Conservation (phyloP, 1,140 invertebrate species). For the Colletes latitarsis region DNA sequence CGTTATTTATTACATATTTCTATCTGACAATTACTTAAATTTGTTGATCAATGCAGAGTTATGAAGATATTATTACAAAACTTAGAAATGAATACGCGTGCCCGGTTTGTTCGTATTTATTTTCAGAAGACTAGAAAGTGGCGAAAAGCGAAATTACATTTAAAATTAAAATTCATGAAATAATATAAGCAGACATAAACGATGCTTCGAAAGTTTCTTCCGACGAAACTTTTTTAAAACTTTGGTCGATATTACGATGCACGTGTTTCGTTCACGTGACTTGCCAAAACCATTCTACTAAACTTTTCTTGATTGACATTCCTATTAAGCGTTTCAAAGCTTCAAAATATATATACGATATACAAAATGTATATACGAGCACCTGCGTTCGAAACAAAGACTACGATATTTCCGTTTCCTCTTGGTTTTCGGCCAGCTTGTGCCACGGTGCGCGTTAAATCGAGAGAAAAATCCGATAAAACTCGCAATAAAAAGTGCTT, state of each 20-base stretch:
- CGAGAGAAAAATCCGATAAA: conserved; percentile 28
- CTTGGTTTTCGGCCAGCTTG: not conserved
- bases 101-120: too few species aligned
- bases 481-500: conserved; percentile 38
- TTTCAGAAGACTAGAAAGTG: not conserved
- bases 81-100: too few species aligned
- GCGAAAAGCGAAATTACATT: not conserved
- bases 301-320: not conserved
- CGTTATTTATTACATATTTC: too few species aligned
- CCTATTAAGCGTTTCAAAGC: not conserved
- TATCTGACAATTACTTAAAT: too few species aligned
- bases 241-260: too few species aligned
- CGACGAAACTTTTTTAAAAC: not conserved
- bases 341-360: not conserved
- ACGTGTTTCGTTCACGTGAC: not conserved
- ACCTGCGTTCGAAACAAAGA: not conserved
- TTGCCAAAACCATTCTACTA: not conserved
- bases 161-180: not conserved
- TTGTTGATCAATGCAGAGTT: not conserved
- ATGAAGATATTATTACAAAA: not conserved
- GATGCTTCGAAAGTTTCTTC: not conserved
- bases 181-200: not conserved
- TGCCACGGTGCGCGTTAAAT: conserved; percentile 5
- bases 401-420: conserved; percentile 3
- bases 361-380: not conserved